Evolutionary conservation across 1,140 invertebrate species (phyloP).

Genomic region (Drosophila sechellia): DNA sequence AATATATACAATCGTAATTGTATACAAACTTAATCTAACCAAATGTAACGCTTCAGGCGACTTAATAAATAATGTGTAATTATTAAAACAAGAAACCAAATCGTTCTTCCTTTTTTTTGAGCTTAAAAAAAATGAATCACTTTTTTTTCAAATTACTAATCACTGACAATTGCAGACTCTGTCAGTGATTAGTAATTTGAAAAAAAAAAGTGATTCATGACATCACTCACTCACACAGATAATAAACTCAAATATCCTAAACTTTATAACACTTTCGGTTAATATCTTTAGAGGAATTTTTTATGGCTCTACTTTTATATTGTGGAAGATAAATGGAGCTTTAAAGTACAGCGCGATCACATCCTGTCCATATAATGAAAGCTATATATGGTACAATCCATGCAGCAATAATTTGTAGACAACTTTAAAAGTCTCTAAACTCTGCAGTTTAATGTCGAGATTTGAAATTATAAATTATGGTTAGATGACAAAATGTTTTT

Average conservation of each 20-base stretch:
- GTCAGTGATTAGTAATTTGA: too few species aligned
- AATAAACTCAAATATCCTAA: neutral
- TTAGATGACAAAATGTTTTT: neutral
- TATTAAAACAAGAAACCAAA: slow-evolving; percentile 13
- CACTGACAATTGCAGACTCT: too few species aligned
- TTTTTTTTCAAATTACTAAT: too few species aligned
- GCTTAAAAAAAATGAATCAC: too few species aligned
- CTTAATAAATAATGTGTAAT: slow-evolving; percentile 57
- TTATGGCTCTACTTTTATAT: neutral
- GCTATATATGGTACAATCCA: too few species aligned
- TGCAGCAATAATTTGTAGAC: neutral
- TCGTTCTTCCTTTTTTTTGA: too few species aligned
- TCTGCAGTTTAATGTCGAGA: neutral
- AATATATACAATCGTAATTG: slow-evolving; percentile 48
- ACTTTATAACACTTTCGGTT: neutral
- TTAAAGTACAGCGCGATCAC: neutral
- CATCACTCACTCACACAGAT: neutral
- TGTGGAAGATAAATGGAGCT: neutral
- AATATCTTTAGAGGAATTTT: neutral
- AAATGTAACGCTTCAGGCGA: slow-evolving; percentile 54
- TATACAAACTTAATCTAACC: slow-evolving; percentile 53
- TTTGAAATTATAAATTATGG: neutral
- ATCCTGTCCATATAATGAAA: neutral
- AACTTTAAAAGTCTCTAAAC: too few species aligned
- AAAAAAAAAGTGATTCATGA: neutral